phyloP scores from a whole-genome alignment of 2,797 vertebrate species.

The Botia kubotai region DNA sequence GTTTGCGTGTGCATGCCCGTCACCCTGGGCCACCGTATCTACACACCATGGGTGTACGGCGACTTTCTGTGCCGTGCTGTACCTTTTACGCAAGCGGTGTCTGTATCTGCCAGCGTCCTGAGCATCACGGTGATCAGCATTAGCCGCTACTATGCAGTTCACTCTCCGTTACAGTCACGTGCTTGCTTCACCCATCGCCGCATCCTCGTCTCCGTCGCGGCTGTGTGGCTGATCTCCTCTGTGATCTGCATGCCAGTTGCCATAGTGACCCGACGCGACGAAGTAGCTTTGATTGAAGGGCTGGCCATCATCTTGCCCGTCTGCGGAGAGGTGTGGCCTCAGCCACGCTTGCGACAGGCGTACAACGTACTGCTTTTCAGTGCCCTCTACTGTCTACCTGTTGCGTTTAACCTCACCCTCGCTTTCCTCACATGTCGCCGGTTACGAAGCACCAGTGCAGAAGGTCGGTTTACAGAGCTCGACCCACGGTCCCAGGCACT shows the following conservation, averaged over 20 bases:
- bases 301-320: constrained; percentile 81
- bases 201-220: constrained; percentile 82
- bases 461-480: constrained; percentile 73
- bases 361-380: constrained; percentile 89
- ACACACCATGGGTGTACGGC: constrained; percentile 89
- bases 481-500: constrained; percentile 79
- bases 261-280: constrained; percentile 84
- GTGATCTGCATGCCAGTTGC: constrained; percentile 86
- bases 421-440: constrained; percentile 85
- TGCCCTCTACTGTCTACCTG: constrained; percentile 88
- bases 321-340: constrained; percentile 89
- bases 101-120: constrained; percentile 86
- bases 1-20: constrained; percentile 92
- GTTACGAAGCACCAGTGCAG: constrained; percentile 70
- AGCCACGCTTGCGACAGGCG: constrained; percentile 84
- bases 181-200: constrained; percentile 85
- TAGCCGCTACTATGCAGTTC: constrained; percentile 88
- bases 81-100: constrained; percentile 88
- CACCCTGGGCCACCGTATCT: constrained; percentile 86
- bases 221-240: constrained; percentile 86
- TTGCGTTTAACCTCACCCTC: constrained; percentile 88
- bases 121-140: constrained; percentile 89
- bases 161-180: constrained; percentile 83
- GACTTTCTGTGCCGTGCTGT: constrained; percentile 87
- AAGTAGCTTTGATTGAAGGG: constrained; percentile 79